Conservation (phyloP, 2,113 vertebrate genomes). For the Coracopsis vasa region DNA sequence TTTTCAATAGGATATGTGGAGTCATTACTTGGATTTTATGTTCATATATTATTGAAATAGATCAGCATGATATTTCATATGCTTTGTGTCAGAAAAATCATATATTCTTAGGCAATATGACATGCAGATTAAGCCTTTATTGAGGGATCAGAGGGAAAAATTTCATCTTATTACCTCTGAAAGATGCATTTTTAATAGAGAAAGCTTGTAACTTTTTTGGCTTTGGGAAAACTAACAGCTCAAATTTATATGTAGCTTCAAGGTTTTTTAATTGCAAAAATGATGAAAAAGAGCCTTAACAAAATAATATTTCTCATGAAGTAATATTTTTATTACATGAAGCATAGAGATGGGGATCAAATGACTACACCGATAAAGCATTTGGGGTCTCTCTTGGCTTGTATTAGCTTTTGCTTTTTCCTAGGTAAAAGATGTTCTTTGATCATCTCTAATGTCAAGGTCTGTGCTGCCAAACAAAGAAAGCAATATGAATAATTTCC, state of each 20-base stretch:
- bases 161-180: neutral
- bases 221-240: neutral
- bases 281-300: neutral
- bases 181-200: neutral
- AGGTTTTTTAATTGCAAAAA: neutral
- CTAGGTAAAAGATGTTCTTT: neutral
- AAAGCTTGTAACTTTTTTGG: neutral
- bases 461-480: neutral
- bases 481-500: neutral
- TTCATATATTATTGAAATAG: neutral
- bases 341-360: neutral
- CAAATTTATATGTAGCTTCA: neutral
- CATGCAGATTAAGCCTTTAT: neutral
- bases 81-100: neutral
- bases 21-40: neutral
- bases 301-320: neutral
- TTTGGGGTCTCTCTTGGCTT: neutral
- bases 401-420: neutral
- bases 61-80: neutral
- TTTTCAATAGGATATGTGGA: neutral
- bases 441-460: neutral
- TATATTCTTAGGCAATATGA: neutral
- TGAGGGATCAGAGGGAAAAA: neutral
- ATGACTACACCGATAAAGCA: neutral
- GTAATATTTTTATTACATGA: neutral